Percentiles rank a stretch among this genome's conserved stretches.
Conservation (phyloP, 2,888 invertebrate species). For the Caenorhabditis sp. region DNA sequence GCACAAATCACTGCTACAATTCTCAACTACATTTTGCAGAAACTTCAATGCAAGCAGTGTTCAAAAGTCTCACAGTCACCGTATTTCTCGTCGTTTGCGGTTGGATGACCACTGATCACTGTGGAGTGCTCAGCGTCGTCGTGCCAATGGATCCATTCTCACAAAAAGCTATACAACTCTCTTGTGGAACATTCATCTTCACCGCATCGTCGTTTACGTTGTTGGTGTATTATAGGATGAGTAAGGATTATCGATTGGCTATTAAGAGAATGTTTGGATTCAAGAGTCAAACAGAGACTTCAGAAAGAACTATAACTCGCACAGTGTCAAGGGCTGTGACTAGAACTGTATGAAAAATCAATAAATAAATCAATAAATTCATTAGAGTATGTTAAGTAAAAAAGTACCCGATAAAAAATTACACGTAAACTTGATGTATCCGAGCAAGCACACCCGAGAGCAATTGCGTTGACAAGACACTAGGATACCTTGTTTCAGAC, state of each 20-base stretch:
- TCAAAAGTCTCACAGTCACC: slow-evolving; percentile 1
- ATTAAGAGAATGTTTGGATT: slow-evolving; percentile 20
- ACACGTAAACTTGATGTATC: slow-evolving; percentile 25
- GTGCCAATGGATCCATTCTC: slow-evolving; percentile 26
- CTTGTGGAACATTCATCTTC: slow-evolving; percentile 34
- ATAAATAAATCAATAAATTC: neutral
- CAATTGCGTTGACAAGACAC: slow-evolving; percentile 7
- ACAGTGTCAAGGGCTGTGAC: neutral
- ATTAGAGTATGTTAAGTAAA: too few relatives aligned
- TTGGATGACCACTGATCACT: slow-evolving; percentile 38
- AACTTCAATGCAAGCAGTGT: slow-evolving; percentile 12
- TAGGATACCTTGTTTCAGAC: slow-evolving; percentile 29
- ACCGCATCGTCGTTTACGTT: slow-evolving; percentile 26
- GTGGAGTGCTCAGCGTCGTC: slow-evolving; percentile 23
- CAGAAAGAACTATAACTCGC: neutral
- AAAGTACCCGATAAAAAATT: neutral
- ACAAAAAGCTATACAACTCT: slow-evolving; percentile 26
- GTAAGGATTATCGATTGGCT: slow-evolving; percentile 25
- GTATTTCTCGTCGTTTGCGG: slow-evolving; percentile 6
- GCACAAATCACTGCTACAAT: too few relatives aligned
- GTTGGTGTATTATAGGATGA: slow-evolving; percentile 27
- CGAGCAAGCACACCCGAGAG: slow-evolving; percentile 21
- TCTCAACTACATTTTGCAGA: neutral
- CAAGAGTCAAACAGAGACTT: neutral
- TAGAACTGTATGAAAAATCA: slow-evolving; percentile 5